Base-by-base conservation (phyloP, 2,113 vertebrate genomes). In the Sturnira hondurensis region DNA sequence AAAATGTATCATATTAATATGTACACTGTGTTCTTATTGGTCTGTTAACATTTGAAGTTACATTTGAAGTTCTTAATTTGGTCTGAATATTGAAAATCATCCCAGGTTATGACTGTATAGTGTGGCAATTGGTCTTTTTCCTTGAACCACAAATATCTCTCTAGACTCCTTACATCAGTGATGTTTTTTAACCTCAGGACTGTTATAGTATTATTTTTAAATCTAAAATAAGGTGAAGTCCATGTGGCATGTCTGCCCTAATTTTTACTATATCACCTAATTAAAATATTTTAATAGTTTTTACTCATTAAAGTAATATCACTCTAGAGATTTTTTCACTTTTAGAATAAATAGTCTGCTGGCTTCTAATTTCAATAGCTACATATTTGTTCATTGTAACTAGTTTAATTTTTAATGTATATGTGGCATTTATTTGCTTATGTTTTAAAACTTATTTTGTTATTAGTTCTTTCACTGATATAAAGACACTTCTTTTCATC, bases 341-440 rank as follows among this genome's bases (percentile, higher is more conserved):
- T 85, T 74, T 76, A 74, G 10, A 88, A 86, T 61, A 74, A 85
- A 80, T 70, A 84, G 54, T 89, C 38, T 90, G n/a, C 14, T 67
- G 61, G 38, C 28, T 74, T 88, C 68, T 50, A 58, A 78, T 58
- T 84, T 83, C 47, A 28, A 2, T 89, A 78, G 3, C 24, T 91
- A 86, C 36, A 26, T 78, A 50, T 89, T 31, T 70, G 61, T 80
- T 73, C 68, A 12, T 41, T 80, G 76, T 76, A 80, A 80, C 7
- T 87, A n/a, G 38, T 68, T 83, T 88, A 88, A 76, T 58, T 50
- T 92, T 95, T 82, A 36, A 76, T 50, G 20, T 86, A 56, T 85
- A 4, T 41, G 5, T 70, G 28, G 4, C 36, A 3, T 67, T 8
- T 74, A 28, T 43, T 82, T 76, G 19, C 9, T 20, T 92, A 26